phyloP scores from a whole-genome alignment of 2,888 invertebrate species.

The Timandra comae region DNA sequence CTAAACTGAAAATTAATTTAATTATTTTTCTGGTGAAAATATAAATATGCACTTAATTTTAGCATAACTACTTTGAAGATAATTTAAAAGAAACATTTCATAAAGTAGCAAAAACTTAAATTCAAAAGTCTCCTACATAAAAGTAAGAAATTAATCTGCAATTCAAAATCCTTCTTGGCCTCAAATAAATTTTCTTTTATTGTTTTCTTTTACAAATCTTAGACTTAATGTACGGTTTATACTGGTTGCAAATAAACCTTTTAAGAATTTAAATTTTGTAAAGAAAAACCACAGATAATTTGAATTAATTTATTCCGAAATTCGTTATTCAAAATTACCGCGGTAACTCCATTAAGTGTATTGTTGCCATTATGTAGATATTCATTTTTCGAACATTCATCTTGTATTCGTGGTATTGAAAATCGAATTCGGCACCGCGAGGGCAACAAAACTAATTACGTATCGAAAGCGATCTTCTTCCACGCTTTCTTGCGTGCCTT shows the following conservation, averaged over 20 bases:
- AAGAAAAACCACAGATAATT: too few species aligned
- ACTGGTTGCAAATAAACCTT: slow-evolving; percentile 32
- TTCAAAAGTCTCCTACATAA: slow-evolving; percentile 49
- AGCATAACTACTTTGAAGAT: too few species aligned
- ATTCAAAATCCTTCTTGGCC: slow-evolving; percentile 54
- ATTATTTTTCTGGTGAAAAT: too few species aligned
- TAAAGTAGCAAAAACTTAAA: slow-evolving; percentile 45
- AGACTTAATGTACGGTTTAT: too few species aligned
- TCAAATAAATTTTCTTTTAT: slow-evolving; percentile 40
- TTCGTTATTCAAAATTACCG: too few species aligned
- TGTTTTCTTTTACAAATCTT: slow-evolving; percentile 25
- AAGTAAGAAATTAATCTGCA: slow-evolving; percentile 64
- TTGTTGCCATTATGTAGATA: too few species aligned
- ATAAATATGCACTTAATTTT: too few species aligned
- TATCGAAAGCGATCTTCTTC: slow-evolving; percentile 71
- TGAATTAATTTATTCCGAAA: too few species aligned
- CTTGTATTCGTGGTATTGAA: slow-evolving; percentile 48
- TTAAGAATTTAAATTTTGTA: neutral
- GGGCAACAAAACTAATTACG: slow-evolving; percentile 73
- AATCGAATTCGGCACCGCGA: slow-evolving; percentile 57
- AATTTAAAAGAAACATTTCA: slow-evolving; percentile 21
- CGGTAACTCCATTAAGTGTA: too few species aligned
- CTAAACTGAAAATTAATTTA: too few species aligned
- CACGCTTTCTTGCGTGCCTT: slow-evolving; percentile 75
- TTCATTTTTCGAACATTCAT: too few species aligned